A percentile compares a stretch with the other conserved stretches of the same genome.
Evolutionary conservation across 2,888 invertebrate species (phyloP).

Genomic region (Perizoma flavofasciatum): DNA sequence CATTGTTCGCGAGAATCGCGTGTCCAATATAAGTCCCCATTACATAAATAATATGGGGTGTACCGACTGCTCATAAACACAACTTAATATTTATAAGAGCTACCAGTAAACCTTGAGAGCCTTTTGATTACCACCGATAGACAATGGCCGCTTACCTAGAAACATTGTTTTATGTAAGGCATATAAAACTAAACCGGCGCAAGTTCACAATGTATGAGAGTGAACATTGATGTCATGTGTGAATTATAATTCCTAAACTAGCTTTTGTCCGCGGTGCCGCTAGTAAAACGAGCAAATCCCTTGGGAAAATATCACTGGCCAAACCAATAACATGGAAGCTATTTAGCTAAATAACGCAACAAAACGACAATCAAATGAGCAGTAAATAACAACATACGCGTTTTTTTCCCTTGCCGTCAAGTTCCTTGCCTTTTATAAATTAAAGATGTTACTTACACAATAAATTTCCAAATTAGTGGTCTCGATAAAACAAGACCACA

Average conservation of each 20-base stretch:
- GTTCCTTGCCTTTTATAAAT: background rate
- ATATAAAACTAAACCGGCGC: constrained; percentile 39
- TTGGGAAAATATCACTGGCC: too few relatives aligned
- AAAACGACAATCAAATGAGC: too few relatives aligned
- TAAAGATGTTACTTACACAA: constrained; percentile 51
- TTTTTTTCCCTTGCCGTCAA: too few relatives aligned
- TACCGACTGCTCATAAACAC: constrained; percentile 57
- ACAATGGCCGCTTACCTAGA: constrained; percentile 51
- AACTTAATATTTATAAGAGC: constrained; percentile 64
- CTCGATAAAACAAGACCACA: constrained; percentile 64
- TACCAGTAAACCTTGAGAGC: constrained; percentile 59
- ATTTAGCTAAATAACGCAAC: too few relatives aligned
- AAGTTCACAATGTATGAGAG: constrained; percentile 16
- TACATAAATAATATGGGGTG: constrained; percentile 80
- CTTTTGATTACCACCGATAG: constrained; percentile 52
- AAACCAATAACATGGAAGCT: too few relatives aligned
- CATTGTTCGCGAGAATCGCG: constrained; percentile 79
- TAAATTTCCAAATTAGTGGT: constrained; percentile 63
- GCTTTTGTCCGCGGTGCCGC: background rate
- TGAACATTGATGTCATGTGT: constrained; percentile 47
- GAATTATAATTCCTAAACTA: constrained; percentile 47
- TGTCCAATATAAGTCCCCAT: constrained; percentile 78
- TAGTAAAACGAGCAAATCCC: background rate
- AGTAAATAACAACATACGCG: too few relatives aligned
- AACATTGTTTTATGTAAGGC: constrained; percentile 44